A percentile compares a stretch with the other conserved stretches of the same genome.
Evolutionary conservation across 2,888 invertebrate genomes (phyloP).

Genomic region (Branchipolynoe longqiensis): DNA sequence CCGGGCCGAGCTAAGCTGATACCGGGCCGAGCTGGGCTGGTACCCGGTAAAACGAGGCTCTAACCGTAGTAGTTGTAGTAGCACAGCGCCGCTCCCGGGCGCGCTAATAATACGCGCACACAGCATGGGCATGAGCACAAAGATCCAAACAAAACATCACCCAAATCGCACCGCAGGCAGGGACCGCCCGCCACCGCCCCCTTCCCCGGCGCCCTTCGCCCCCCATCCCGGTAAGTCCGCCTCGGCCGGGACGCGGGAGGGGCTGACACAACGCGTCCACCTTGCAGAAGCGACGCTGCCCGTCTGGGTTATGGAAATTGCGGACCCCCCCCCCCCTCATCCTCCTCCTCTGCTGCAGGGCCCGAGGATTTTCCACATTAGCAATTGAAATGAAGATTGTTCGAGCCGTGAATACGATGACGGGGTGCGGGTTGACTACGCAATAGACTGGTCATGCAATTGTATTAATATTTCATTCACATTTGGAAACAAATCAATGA

Average conservation of each 20-base stretch:
- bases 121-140: conserved; percentile 12
- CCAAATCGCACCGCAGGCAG: background rate
- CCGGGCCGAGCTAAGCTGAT: too few relatives aligned
- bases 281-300: background rate
- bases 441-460: conserved; percentile 58
- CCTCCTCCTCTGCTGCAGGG: too few relatives aligned
- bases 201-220: background rate
- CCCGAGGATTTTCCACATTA: conserved; percentile 59
- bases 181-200: too few relatives aligned
- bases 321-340: too few relatives aligned
- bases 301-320: conserved; percentile 46
- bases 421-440: conserved; percentile 33
- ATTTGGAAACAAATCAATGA: conserved; percentile 58
- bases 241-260: too few relatives aligned
- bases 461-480: conserved; percentile 60
- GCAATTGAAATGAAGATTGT: conserved; percentile 59
- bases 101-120: background rate
- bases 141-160: conserved; percentile 10
- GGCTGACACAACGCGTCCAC: conserved; percentile 4
- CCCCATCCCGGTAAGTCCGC: too few relatives aligned
- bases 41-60: too few relatives aligned
- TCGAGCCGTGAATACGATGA: conserved; percentile 53
- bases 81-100: background rate
- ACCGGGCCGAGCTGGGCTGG: too few relatives aligned
- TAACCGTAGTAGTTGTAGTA: too few relatives aligned